phyloP scores from a whole-genome alignment of 35 echinoderm and acorn worm genomes.

The Strongylocentrotus purpuratus region DNA sequence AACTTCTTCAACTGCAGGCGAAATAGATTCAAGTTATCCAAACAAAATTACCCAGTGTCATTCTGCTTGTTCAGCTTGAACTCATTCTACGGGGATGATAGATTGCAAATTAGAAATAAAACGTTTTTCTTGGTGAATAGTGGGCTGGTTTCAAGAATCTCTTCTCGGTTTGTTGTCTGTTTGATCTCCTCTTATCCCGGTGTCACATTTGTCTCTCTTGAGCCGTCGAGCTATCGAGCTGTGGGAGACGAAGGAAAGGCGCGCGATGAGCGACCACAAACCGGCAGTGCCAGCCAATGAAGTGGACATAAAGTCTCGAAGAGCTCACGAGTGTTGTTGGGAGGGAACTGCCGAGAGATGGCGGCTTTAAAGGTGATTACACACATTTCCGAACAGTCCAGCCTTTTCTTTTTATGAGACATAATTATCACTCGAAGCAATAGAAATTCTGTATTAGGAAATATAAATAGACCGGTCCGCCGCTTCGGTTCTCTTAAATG shows the following conservation, averaged over 20 bases:
- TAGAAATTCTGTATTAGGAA: neutral
- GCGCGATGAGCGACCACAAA: neutral
- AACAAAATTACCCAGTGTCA: neutral
- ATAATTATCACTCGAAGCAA: neutral
- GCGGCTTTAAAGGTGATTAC: neutral
- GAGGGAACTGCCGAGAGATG: neutral
- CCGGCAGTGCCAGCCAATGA: neutral
- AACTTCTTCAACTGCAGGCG: neutral
- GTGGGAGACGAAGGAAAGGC: neutral
- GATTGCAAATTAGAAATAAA: constrained; percentile 6
- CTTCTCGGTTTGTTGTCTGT: neutral
- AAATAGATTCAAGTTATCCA: neutral
- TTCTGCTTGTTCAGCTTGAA: neutral
- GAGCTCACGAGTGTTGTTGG: neutral
- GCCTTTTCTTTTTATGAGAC: neutral
- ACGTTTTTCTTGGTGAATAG: neutral
- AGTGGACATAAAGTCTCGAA: neutral
- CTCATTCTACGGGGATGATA: neutral
- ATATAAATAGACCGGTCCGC: neutral
- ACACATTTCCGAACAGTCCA: neutral
- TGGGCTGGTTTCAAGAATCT: neutral
- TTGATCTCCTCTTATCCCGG: neutral
- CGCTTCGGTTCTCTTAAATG: neutral
- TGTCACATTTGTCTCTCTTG: constrained; percentile 2
- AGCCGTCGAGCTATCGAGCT: neutral